Base-by-base conservation (phyloP, 2,113 vertebrate genomes). In the Toxotes jaculatrix region DNA sequence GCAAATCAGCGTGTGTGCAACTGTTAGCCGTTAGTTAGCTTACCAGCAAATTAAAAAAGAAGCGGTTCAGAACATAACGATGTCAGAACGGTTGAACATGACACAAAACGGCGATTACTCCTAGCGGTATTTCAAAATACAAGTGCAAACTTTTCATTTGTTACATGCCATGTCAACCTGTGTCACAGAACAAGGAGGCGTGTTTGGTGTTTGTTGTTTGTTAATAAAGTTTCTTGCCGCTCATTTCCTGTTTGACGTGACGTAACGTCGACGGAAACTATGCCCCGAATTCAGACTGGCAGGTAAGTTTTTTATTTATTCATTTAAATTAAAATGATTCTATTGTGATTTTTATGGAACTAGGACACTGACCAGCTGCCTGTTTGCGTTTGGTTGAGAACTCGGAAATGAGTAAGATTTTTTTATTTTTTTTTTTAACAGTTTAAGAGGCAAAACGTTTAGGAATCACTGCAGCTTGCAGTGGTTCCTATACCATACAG, bases 201-300 rank as follows among this genome's bases (percentile, higher is more conserved):
- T 80, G 82, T 86, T 59, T 67, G 0, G 81, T 80, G 82, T 86
- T 59, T 67, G 0, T 1, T 66, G 14, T 61, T 69, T 86, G 55
- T 17, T 31, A 81, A 88, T 87, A 84, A 82, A 77, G 84, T 80
- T 71, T 79, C 10, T 34, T 14, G 49, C 19, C 11, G 12, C 3
- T 51, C 36, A 72, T 0, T 92, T 93, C 91, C 91, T 83, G 80
- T 43, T 84, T 84, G 31, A 36, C 3, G 2, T 77, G 66, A 85
- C 79, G 77, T 31, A 5, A 31, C 0, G 3, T 1, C 11, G 5
- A 13, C 42, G 14, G 8, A 40, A 1, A 0, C 0, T 7, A 0
- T 12, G 16, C 53, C 79, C 90, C 0, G 38, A 1, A 0, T 3
- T 1, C 0, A 3, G 80, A 68, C 79, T 89, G 67, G 1, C 56